phyloP scores from a whole-genome alignment of 1,140 invertebrate genomes.

The Aphelenchoides avenae region DNA sequence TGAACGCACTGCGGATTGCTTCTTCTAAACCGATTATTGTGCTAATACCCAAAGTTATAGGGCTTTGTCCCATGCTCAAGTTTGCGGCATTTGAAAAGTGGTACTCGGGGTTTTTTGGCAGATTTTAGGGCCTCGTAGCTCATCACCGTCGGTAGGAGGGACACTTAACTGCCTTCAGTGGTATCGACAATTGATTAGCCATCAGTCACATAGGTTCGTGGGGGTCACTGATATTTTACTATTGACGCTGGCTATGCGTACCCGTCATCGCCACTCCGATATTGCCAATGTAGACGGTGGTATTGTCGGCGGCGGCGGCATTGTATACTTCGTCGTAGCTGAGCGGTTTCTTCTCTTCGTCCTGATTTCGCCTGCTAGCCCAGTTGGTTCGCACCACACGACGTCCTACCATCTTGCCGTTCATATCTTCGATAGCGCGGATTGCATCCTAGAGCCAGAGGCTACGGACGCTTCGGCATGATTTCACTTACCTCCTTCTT shows the following conservation, averaged over 20 bases:
- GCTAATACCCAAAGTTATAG: background rate
- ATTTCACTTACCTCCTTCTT: slow-evolving; percentile 82
- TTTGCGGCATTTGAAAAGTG: background rate
- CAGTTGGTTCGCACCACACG: slow-evolving; percentile 96
- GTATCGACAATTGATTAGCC: no score
- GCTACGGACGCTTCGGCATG: background rate
- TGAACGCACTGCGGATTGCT: slow-evolving; percentile 91
- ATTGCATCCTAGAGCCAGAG: slow-evolving; percentile 74
- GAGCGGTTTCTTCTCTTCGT: slow-evolving; percentile 27
- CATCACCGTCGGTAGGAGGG: no score
- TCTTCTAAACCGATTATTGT: slow-evolving; percentile 68
- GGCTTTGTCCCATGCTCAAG: slow-evolving; percentile 3
- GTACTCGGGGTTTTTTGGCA: background rate
- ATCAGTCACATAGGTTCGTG: no score
- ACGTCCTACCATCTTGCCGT: slow-evolving; percentile 96
- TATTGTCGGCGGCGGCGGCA: slow-evolving; percentile 94
- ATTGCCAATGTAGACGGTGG: slow-evolving; percentile 96
- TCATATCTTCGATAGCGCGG: slow-evolving; percentile 92
- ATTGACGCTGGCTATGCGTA: background rate
- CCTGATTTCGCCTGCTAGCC: slow-evolving; percentile 77
- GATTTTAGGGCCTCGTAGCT: background rate
- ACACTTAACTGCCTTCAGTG: no score
- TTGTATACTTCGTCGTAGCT: slow-evolving; percentile 88
- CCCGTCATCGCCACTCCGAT: slow-evolving; percentile 62
- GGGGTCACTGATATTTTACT: slow-evolving; percentile 1